Conservation (phyloP, 2,888 invertebrate genomes). For the Philereme vetulata region DNA sequence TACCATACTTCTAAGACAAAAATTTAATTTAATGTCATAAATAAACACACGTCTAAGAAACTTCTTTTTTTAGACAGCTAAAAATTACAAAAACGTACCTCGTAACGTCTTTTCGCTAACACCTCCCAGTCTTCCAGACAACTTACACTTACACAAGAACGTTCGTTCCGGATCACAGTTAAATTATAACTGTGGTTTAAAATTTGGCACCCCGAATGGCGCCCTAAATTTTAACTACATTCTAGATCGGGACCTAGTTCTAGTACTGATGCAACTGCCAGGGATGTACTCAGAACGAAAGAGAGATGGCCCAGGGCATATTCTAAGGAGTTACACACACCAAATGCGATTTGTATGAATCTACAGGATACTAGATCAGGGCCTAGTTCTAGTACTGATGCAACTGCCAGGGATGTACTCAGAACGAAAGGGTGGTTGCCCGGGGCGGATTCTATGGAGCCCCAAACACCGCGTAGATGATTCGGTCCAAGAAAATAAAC, state of each 20-base stretch:
- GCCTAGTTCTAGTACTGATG: conserved; percentile 17
- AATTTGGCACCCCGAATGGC: conserved; percentile 50
- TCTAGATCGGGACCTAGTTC: conserved; percentile 28
- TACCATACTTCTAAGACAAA: too few species aligned
- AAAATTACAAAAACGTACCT: too few species aligned
- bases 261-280: conserved; percentile 9
- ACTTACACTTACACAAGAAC: conserved; percentile 9
- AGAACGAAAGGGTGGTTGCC: not conserved
- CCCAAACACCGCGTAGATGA: too few species aligned
- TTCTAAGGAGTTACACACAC: too few species aligned
- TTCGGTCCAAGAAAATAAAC: too few species aligned
- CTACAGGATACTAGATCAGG: conserved; percentile 2
- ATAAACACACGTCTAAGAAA: too few species aligned
- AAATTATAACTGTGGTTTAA: conserved; percentile 49
- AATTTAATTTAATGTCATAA: too few species aligned
- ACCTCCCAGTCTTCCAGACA: not conserved
- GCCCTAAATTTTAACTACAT: conserved; percentile 42
- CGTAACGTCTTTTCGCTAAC: too few species aligned
- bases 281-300: not conserved
- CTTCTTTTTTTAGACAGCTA: too few species aligned
- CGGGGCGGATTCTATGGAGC: too few species aligned
- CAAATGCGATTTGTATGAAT: too few species aligned
- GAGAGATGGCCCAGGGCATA: not conserved
- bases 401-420: conserved; percentile 4
- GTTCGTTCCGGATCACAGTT: conserved; percentile 44